Base-by-base conservation (phyloP, 2,888 invertebrate genomes). In the Ophion slaviceki region DNA sequence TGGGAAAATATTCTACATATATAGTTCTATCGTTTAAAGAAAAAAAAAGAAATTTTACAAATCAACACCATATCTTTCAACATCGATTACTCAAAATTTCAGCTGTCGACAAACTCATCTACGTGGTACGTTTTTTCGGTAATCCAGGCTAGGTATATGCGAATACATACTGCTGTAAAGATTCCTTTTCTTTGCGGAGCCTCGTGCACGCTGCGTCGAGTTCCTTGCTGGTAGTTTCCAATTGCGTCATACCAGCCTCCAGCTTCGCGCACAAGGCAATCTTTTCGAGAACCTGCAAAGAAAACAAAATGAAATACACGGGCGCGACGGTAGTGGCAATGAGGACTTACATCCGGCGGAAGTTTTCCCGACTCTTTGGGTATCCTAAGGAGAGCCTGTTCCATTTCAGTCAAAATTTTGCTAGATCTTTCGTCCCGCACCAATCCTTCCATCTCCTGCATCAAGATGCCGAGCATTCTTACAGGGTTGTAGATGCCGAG, bases 331-430 rank as follows among this genome's bases (percentile, higher is more conserved):
- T 10, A 7, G 36, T 57, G 20, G 14, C 24, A 24, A 32, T n/a
- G 32, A 59, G 7, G n/a, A 86, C 82, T 87, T 86, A 91, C 91
- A 74, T 84, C 87, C 17, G 85, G 78, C 28, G 88, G 28, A 57
- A 84, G 78, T 87, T 89, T 89, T 28, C 83, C 87, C 28, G 74
- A 45, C 45, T 88, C 89, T 24, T 53, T 76, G 5, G 89, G 87
- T 88, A 91, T 88, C 70, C 89, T 88, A 11, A 88, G 64, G 20
- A 92, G 70, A 66, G 88, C 85, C 76, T 91, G 89, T 82, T 92
- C 89, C 89, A 92, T 91, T 64, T 92, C 86, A 5, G 79, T 87
- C 7, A 92, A 82, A 79, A 92, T 92, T 80, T 90, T 88, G 82
- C 87, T 89, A 2, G 88, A 87, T 79, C 88, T 88, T 8, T 91